Evolutionary conservation across 2,113 vertebrate genomes (phyloP).

Genomic region (Glaucomys volans): DNA sequence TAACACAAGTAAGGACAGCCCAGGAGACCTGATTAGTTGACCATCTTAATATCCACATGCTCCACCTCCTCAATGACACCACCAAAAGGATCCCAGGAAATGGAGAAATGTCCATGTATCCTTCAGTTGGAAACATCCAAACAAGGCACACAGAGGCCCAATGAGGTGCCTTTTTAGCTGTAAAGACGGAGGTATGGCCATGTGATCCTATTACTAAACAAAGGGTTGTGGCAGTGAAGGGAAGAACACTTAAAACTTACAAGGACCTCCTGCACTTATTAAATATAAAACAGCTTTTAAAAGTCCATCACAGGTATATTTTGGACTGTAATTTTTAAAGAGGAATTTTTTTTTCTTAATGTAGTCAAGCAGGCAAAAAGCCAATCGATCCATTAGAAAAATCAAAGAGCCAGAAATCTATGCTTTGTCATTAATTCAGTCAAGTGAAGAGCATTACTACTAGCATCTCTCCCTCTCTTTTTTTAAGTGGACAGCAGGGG

Average conservation of each 20-base stretch:
- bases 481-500: conserved; percentile 2
- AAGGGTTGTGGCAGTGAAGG: background rate
- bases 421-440: conserved; percentile 77
- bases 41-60: background rate
- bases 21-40: background rate
- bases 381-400: conserved; percentile 83
- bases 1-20: background rate
- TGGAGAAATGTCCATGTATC: background rate
- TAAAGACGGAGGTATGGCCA: conserved; percentile 7
- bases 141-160: conserved; percentile 32
- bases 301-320: conserved; percentile 79
- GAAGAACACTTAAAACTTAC: conserved; percentile 43
- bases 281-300: conserved; percentile 81
- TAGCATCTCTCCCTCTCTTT: background rate
- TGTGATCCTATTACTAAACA: conserved; percentile 56
- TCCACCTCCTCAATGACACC: background rate
- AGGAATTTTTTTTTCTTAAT: conserved; percentile 66
- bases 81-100: conserved; percentile 7
- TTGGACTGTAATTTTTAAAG: conserved; percentile 69
- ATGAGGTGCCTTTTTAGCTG: conserved; percentile 36
- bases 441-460: conserved; percentile 27
- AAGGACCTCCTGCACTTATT: conserved; percentile 67
- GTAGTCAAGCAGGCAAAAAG: conserved; percentile 77
- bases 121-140: conserved; percentile 29
- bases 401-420: conserved; percentile 77